Percentiles rank a stretch among this genome's conserved stretches.
These are phyloP conservation scores for Clamator glandarius DNA, from an alignment of 2,797 vertebrate genomes.

Conservation along the genomic window DNA sequence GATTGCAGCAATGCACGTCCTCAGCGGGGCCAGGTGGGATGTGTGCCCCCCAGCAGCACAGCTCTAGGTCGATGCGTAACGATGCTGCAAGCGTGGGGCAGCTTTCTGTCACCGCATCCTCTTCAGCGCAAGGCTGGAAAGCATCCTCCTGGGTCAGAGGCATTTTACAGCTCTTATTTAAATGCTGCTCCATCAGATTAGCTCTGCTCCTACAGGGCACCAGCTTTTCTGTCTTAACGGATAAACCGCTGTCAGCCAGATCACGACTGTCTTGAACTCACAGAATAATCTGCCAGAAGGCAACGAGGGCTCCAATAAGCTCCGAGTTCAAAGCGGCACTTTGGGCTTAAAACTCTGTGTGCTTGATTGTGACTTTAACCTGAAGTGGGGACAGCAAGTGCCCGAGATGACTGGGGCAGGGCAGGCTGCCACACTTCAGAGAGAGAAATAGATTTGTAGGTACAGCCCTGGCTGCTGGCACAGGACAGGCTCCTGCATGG, in stretches of 20 bases:
- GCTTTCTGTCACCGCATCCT: not conserved
- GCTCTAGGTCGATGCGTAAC: accelerated
- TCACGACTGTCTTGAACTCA: accelerated
- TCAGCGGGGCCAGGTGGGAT: accelerated
- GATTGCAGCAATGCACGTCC: accelerated
- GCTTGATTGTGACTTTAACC: not conserved
- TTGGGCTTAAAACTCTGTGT: not conserved
- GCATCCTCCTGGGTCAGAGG: not conserved
- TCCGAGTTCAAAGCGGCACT: slow-evolving; percentile 16
- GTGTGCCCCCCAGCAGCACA: accelerated
- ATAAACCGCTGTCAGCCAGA: slow-evolving; percentile 7
- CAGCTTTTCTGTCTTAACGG: slow-evolving; percentile 34
- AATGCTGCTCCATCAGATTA: not conserved
- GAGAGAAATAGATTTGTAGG: slow-evolving; percentile 4
- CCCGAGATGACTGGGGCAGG: not conserved
- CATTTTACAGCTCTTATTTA: not conserved
- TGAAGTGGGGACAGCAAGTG: not conserved
- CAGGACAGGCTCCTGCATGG: accelerated
- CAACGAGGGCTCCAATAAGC: not conserved
- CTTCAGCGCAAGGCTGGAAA: not conserved
- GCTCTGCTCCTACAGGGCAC: not conserved
- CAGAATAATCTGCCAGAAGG: not conserved
- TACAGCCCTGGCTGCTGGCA: not conserved
- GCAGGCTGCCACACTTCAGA: not conserved
- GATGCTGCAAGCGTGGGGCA: not conserved